phyloP scores from a whole-genome alignment of 2,888 invertebrate genomes.

The Willowsia nigromaculata region DNA sequence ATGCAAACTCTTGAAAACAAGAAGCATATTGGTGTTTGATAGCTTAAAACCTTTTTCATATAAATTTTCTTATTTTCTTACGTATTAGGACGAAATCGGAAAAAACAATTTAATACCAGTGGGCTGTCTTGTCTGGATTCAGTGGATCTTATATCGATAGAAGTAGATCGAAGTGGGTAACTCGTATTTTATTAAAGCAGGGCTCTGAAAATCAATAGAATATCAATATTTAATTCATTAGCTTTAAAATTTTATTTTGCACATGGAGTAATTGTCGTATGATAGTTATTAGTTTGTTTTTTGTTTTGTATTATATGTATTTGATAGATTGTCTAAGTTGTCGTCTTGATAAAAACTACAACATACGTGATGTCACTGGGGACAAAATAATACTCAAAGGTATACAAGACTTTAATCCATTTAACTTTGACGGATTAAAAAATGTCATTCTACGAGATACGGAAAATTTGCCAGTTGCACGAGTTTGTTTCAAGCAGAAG shows the following conservation, averaged over 20 bases:
- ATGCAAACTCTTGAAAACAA: neutral
- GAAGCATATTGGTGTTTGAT: no score
- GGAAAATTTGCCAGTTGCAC: constrained; percentile 71
- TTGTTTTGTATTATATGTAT: neutral
- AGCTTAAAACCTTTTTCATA: no score
- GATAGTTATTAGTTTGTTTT: no score
- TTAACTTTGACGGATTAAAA: constrained; percentile 66
- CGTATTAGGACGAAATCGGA: constrained; percentile 47
- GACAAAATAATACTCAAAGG: constrained; percentile 71
- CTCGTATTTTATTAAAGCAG: no score
- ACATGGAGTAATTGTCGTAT: no score
- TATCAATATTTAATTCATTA: neutral
- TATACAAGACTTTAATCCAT: constrained; percentile 66
- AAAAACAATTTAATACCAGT: constrained; percentile 21
- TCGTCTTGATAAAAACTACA: constrained; percentile 68
- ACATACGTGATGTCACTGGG: constrained; percentile 57
- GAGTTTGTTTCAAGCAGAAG: constrained; percentile 77
- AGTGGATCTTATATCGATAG: constrained; percentile 49
- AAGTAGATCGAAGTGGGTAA: constrained; percentile 55
- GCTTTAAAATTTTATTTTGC: no score
- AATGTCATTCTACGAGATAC: constrained; percentile 74
- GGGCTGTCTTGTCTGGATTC: constrained; percentile 53
- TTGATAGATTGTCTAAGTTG: constrained; percentile 63
- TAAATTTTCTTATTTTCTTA: neutral
- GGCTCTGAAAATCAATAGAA: neutral